phyloP scores from a whole-genome alignment of 2,797 vertebrate species.

The Sebastes dallii region DNA sequence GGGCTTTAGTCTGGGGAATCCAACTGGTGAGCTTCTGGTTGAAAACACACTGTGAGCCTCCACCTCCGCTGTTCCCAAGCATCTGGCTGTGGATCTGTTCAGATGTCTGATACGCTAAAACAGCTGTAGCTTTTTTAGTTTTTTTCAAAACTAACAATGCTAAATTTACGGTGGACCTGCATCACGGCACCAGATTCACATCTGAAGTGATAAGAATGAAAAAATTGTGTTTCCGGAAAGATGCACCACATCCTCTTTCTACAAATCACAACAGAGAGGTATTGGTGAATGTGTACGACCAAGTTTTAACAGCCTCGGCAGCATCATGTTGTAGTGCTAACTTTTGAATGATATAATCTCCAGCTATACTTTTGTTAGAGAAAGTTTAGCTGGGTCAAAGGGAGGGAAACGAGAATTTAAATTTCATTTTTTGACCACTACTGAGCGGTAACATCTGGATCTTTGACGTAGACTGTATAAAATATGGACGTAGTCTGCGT shows the following conservation, averaged over 20 bases:
- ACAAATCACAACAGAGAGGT: neutral
- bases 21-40: neutral
- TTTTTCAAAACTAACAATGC: neutral
- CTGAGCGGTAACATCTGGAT: neutral
- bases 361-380: neutral
- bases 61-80: slow-evolving; percentile 1
- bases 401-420: neutral
- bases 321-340: neutral
- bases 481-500: too few species aligned
- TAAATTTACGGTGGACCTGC: neutral
- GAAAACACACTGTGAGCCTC: slow-evolving; percentile 3
- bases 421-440: neutral
- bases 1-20: neutral
- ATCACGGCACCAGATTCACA: neutral
- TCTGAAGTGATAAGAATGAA: neutral
- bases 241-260: neutral
- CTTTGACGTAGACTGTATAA: neutral
- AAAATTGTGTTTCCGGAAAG: neutral
- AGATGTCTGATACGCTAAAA: neutral
- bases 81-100: slow-evolving; percentile 17
- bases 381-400: neutral
- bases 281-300: neutral
- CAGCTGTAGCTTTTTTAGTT: slow-evolving; percentile 2
- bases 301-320: neutral
- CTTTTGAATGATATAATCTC: neutral